Conservation (phyloP, 53 echinoderm and acorn worm genomes). For the Paelopatides confundens region DNA sequence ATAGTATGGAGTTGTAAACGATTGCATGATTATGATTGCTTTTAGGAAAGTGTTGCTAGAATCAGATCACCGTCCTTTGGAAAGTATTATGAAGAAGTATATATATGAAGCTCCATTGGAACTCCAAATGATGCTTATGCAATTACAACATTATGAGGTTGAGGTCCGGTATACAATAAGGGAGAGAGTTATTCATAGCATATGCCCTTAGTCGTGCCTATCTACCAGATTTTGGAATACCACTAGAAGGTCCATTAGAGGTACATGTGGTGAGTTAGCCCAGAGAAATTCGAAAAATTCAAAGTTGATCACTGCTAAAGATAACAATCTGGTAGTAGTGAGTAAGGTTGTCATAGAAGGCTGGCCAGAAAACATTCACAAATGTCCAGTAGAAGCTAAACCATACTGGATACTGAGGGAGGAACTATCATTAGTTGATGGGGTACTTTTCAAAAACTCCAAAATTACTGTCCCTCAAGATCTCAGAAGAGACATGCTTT, state of each 20-base stretch:
- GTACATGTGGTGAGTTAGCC: not conserved
- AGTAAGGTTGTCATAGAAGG: not conserved
- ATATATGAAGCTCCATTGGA: not conserved
- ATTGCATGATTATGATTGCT: slow-evolving; percentile 5
- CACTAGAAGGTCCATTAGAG: not conserved
- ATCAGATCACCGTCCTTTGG: slow-evolving; percentile 5
- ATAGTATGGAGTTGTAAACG: slow-evolving; percentile 1
- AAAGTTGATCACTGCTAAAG: not conserved
- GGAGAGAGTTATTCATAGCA: slow-evolving; percentile 4
- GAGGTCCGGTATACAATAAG: slow-evolving; percentile 22
- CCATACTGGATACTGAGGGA: slow-evolving; percentile 9
- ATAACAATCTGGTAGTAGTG: not conserved
- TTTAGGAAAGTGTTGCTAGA: not conserved
- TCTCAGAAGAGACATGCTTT: not conserved
- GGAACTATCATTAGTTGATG: slow-evolving; percentile 4
- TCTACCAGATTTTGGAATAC: not conserved
- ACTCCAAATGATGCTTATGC: slow-evolving; percentile 1
- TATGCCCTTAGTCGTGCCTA: not conserved
- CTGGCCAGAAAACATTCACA: not conserved
- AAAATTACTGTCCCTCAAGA: slow-evolving; percentile 7
- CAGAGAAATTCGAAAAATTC: not conserved
- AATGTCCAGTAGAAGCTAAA: not conserved
- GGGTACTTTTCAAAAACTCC: not conserved
- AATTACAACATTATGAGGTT: not conserved
- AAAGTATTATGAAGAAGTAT: slow-evolving; percentile 3